phyloP scores from a whole-genome alignment of 2,113 vertebrate genomes.

The Oreochromis tanganicae region DNA sequence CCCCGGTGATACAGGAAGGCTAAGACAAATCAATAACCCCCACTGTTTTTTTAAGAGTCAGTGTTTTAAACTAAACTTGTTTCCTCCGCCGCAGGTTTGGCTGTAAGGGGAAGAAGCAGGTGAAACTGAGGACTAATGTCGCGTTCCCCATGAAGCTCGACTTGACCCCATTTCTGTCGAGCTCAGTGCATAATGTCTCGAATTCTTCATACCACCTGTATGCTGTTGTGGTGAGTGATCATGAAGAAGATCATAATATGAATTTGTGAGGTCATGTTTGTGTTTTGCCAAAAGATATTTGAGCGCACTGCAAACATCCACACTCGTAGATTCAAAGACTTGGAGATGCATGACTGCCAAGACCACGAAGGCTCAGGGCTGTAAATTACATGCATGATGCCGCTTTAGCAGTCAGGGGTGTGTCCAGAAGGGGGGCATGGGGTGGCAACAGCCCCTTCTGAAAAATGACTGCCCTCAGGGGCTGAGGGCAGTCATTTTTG shows the following conservation, averaged over 20 bases:
- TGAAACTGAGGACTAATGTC: conserved; percentile 78
- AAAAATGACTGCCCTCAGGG: not conserved
- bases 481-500: not conserved
- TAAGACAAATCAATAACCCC: not conserved
- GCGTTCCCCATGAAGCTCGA: conserved; percentile 75
- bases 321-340: not conserved
- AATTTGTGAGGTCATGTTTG: not conserved
- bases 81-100: conserved; percentile 50
- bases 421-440: not conserved
- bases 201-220: conserved; percentile 78
- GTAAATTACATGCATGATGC: not conserved
- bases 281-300: not conserved
- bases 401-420: not conserved
- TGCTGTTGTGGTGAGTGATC: conserved; percentile 80
- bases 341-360: not conserved
- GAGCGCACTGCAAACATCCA: not conserved
- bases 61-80: not conserved
- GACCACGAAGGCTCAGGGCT: not conserved
- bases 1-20: not conserved
- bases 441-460: not conserved
- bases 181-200: conserved; percentile 26
- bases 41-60: not conserved
- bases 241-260: not conserved
- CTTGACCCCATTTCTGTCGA: conserved; percentile 73
- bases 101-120: conserved; percentile 64